phyloP scores from a whole-genome alignment of 2,797 vertebrate genomes.

The Triplophysa yarkandensis region DNA sequence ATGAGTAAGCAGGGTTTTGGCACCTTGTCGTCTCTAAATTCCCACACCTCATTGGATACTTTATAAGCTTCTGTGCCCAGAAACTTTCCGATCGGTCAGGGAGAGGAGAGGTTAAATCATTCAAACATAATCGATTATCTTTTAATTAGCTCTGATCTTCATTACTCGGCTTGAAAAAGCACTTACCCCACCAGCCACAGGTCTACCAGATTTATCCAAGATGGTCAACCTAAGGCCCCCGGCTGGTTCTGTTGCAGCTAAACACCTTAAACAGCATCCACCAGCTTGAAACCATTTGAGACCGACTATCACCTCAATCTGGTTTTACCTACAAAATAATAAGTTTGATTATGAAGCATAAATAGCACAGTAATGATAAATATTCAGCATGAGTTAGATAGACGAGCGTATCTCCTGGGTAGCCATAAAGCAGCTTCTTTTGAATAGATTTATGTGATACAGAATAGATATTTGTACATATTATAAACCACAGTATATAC shows the following conservation, averaged over 20 bases:
- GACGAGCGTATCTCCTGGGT: too few species aligned
- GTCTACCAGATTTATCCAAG: neutral
- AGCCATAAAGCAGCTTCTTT: too few species aligned
- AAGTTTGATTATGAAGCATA: too few species aligned
- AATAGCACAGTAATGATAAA: too few species aligned
- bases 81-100: neutral
- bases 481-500: neutral
- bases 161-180: neutral
- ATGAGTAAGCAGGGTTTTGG: conserved; percentile 34
- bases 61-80: neutral
- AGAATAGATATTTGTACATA: neutral
- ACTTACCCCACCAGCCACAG: neutral
- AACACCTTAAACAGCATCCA: neutral
- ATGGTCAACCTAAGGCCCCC: neutral
- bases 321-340: neutral
- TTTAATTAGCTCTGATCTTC: neutral
- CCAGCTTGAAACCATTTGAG: neutral
- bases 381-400: too few species aligned
- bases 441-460: too few species aligned
- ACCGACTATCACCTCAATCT: neutral
- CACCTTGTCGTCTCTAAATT: conserved; percentile 40
- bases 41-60: conserved; percentile 28
- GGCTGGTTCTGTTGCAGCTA: neutral
- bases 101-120: conserved; percentile 7
- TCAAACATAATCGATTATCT: conserved; percentile 2